phyloP scores from a whole-genome alignment of 2,113 vertebrate species.

The Isurus oxyrinchus region DNA sequence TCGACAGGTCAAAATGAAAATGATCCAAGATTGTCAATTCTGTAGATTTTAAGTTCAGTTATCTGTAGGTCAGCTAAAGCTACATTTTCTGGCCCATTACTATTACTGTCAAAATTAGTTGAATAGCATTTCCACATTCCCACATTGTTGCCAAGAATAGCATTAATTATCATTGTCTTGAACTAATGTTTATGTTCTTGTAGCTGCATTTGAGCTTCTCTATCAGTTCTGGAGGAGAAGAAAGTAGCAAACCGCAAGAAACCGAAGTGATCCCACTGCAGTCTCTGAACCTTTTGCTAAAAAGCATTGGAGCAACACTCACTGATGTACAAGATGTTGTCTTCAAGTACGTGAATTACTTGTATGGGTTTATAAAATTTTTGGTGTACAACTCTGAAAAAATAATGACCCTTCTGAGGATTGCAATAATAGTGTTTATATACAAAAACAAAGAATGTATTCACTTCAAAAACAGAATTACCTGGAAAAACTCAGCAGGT shows the following conservation, averaged over 20 bases:
- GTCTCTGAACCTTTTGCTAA: conserved; percentile 78
- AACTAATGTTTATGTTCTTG: conserved; percentile 30
- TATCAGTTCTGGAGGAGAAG: conserved; percentile 76
- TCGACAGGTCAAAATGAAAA: neutral
- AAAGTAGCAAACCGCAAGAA: conserved; percentile 66
- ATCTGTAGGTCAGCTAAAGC: neutral
- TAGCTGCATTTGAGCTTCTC: conserved; percentile 91
- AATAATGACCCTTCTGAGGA: neutral
- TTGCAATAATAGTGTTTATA: neutral
- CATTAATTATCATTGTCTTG: conserved; percentile 19
- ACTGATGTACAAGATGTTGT: conserved; percentile 88
- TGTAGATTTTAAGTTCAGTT: neutral
- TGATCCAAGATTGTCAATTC: neutral
- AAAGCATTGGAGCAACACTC: conserved; percentile 88
- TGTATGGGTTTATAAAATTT: neutral
- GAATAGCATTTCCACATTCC: neutral
- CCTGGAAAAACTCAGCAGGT: too few species aligned
- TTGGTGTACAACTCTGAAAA: neutral
- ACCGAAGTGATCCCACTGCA: conserved; percentile 69
- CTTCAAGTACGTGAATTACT: conserved; percentile 72
- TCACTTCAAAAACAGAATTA: too few species aligned
- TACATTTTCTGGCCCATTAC: neutral
- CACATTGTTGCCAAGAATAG: neutral
- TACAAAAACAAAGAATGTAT: neutral
- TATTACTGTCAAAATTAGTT: neutral